Base-by-base conservation (phyloP, 2,797 vertebrate genomes). In the Chelidonichthys spinosus region DNA sequence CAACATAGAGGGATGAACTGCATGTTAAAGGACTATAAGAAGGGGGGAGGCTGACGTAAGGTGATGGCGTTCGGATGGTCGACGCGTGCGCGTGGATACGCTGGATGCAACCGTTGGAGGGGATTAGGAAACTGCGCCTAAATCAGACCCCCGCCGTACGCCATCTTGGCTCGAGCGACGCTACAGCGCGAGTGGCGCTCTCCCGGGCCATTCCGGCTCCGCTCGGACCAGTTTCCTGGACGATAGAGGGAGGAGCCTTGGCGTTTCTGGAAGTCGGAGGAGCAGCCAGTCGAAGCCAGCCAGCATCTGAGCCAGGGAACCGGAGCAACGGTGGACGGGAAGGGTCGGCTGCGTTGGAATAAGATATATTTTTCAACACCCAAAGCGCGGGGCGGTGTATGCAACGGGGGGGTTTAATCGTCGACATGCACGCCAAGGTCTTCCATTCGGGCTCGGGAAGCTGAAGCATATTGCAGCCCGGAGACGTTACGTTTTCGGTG, bases 191-290 rank as follows among this genome's bases (percentile, higher is more conserved):
- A 58, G 61, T 47, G 61, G 37, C 37, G 0, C 33, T 47, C 15
- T 32, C 18, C 4, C 7, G 40, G 43, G 44, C 90, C 92, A 86
- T 86, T 85, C 62, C 68, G 91, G 91, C 79, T 91, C 90, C 3
- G 33, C 2, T 10, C 33, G 65, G 70, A 78, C 62, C 91, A 90
- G 93, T 92, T 93, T 94, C 93, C 78, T 85, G 91, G 79, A 74
- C 78, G 74, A 72, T 44, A 71, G 90, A 92, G 90, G 94, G 95
- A 89, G 95, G 95, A 94, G 94, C 75, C 25, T 87, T 92, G 84
- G 89, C 78, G 61, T 90, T 93, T 93, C 91, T 93, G 90, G 93
- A 92, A 94, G 90, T 93, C 91, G 85, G 87, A 88, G 90, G 83
- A 81, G 11, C 71, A 91, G 87, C 87, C 92, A 89, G 85, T 89